A percentile compares a stretch with the other conserved stretches of the same genome.
These are phyloP conservation scores for Rhinogobio ventralis DNA, from an alignment of 2,797 vertebrate genomes.

Conservation along the genomic window DNA sequence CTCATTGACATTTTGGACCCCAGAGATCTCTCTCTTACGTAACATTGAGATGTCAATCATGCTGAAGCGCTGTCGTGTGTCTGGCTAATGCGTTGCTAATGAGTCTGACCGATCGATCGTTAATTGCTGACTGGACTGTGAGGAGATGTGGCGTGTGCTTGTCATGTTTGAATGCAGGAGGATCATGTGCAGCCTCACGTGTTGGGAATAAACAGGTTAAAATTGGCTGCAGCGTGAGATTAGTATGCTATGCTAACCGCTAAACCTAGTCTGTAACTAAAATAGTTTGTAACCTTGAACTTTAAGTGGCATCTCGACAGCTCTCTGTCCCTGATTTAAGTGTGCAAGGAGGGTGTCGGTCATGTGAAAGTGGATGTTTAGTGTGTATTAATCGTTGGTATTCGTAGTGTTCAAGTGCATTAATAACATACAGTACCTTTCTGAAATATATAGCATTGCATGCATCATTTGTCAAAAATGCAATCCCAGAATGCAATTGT, in stretches of 20 bases:
- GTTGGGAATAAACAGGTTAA: not conserved
- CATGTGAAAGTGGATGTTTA: not conserved
- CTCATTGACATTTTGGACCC: not conserved
- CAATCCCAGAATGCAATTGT: not conserved
- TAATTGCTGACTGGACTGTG: conserved; percentile 21
- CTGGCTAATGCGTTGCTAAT: conserved; percentile 5
- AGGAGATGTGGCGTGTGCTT: not conserved
- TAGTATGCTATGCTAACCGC: not conserved
- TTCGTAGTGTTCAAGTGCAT: not conserved
- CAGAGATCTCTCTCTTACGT: not conserved
- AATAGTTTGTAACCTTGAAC: conserved; percentile 35
- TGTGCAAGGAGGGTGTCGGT: not conserved
- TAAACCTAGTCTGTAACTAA: not conserved
- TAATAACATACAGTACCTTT: not conserved
- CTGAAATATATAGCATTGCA: not conserved
- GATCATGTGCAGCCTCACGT: not conserved
- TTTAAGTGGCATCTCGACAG: conserved; percentile 15
- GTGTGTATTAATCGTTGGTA: not conserved
- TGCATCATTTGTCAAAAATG: not conserved
- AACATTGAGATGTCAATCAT: not conserved
- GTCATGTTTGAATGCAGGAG: not conserved
- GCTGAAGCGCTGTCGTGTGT: conserved; percentile 1
- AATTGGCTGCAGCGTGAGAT: not conserved
- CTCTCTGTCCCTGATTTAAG: not conserved
- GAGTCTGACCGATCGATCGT: not conserved